Base-by-base conservation (phyloP, 2,113 vertebrate species). In the Apodemus speciosus region DNA sequence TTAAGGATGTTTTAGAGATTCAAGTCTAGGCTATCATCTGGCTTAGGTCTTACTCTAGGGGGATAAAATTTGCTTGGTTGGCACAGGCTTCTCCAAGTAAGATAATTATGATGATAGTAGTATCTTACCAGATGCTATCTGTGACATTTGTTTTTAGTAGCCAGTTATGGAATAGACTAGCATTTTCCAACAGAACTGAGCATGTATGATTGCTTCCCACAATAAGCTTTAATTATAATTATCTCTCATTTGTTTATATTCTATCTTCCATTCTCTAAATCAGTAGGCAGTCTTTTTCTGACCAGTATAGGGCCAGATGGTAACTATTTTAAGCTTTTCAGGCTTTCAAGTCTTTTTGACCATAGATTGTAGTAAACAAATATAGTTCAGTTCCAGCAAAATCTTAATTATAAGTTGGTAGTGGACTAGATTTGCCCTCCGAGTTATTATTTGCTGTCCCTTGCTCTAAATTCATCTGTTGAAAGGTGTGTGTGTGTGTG, bases 21-120 rank as follows among this genome's bases (percentile, higher is more conserved):
- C 9, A 27, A 11, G 5, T 43, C 62, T 35, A 14, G 56, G 38
- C 15, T 40, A 27, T 14, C 20, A 8, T 53, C 38, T 56, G 76
- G 7, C 66, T 85, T 51, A 43, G n/a, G 16, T 6, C 40, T 73
- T 53, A 40, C 77, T 88, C 23, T 27, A 49, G 14, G 30, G 62
- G 56, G 7, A 83, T 53, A 14, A 71, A 64, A 30, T 91, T 23
- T 77, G 49, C 49, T 69, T 62, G 38, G 43, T 81, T 79, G 46
- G 60, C 32, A 85, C 14, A 85, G 62, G 60, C 71, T 77, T 95
- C 62, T 89, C 85, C 58, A 72, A 43, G 49, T 88, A 72, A 66
- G 32, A 58, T 80, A 40, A 21, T 87, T 75, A n/a, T 53, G 43
- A 27, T 38, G 35, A 87, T 56, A 60, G 27, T 53, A 4, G 72